phyloP scores from a whole-genome alignment of 2,888 invertebrate genomes.

The Cephalotes varians region DNA sequence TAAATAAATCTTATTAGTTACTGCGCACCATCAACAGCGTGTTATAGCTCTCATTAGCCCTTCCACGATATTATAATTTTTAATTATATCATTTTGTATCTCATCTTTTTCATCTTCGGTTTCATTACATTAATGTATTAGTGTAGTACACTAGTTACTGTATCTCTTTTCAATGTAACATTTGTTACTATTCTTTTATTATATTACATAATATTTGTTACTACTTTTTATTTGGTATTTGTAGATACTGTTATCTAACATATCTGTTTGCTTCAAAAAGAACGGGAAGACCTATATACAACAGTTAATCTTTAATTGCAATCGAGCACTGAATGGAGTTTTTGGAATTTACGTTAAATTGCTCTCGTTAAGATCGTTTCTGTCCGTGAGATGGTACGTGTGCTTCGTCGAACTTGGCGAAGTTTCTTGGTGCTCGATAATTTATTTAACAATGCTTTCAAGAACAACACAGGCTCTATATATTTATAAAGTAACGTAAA shows the following conservation, averaged over 20 bases:
- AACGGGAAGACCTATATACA: conserved; percentile 1
- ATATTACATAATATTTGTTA: not conserved
- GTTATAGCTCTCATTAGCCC: too few species aligned
- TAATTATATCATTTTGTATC: not conserved
- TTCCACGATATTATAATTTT: too few species aligned
- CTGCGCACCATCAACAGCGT: too few species aligned
- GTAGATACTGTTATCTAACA: not conserved
- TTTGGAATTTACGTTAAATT: conserved; percentile 52
- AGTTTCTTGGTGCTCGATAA: conserved; percentile 32
- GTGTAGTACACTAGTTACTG: not conserved
- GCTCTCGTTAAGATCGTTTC: conserved; percentile 48
- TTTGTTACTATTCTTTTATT: not conserved
- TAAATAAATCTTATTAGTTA: too few species aligned
- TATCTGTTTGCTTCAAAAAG: not conserved
- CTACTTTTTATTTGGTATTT: not conserved
- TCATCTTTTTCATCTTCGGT: not conserved
- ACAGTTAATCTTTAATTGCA: conserved; percentile 48
- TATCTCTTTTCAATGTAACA: not conserved
- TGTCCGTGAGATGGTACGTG: conserved; percentile 39
- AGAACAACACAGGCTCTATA: conserved; percentile 18
- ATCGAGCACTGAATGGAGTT: conserved; percentile 43
- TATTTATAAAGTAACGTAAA: conserved; percentile 35
- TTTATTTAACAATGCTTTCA: conserved; percentile 53
- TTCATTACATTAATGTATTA: not conserved
- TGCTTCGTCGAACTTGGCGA: conserved; percentile 35